Percentiles rank a stretch among this genome's conserved stretches.
Evolutionary conservation across 2,888 invertebrate species (phyloP).

Genomic region (Andrena fulva): DNA sequence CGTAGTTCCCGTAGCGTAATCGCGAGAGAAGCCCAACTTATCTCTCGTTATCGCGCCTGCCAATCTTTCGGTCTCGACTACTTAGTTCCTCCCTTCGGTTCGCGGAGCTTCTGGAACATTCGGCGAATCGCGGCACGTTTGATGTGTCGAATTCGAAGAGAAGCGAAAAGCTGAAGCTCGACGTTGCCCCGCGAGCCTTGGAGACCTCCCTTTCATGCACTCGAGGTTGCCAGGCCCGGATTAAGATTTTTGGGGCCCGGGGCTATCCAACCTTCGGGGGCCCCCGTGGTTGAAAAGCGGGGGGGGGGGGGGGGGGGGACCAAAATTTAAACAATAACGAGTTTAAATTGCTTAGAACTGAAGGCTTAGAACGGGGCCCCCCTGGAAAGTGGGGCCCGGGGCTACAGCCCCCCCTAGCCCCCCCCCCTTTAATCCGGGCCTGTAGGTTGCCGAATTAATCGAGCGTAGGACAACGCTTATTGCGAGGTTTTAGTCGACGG

Average conservation of each 20-base stretch:
- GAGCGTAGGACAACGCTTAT: not conserved
- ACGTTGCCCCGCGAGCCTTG: not conserved
- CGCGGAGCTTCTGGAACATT: not conserved
- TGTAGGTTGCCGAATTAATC: slow-evolving; percentile 13
- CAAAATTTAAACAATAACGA: no score
- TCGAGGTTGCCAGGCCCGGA: slow-evolving; percentile 1
- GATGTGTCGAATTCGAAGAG: not conserved
- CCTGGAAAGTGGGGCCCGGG: no score
- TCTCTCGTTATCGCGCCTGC: not conserved
- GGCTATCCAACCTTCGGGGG: no score
- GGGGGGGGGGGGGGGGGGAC: no score
- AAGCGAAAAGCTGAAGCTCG: not conserved
- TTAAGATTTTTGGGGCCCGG: no score
- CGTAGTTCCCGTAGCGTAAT: no score
- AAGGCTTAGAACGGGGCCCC: no score
- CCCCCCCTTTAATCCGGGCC: no score
- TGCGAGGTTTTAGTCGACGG: slow-evolving; percentile 1
- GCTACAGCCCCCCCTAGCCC: no score
- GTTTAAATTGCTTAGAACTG: no score
- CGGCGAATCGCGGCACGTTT: not conserved
- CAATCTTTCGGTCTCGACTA: not conserved
- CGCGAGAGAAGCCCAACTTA: no score
- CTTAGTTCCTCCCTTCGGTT: not conserved
- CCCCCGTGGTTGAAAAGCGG: no score
- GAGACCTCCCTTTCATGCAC: not conserved